These are phyloP conservation scores for Propithecus deckenii DNA, from an alignment of 2,797 vertebrate species.

Conservation along the genomic window DNA sequence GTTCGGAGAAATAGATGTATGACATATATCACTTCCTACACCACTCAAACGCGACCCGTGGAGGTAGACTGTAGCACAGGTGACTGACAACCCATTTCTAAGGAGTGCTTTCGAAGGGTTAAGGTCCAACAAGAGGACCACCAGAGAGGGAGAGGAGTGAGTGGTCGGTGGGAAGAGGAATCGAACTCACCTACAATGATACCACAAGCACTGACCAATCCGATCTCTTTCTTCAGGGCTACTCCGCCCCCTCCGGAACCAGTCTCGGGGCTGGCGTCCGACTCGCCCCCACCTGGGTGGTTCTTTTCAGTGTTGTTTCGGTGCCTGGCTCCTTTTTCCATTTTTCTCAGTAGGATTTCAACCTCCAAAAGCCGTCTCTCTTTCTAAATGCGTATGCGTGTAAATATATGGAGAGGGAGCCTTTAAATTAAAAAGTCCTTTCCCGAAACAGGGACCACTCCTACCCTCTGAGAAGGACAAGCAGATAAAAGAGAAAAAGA, in stretches of 20 bases:
- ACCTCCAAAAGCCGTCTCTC: slow-evolving; percentile 29
- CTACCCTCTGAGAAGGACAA: slow-evolving; percentile 28
- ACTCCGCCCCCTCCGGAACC: slow-evolving; percentile 85
- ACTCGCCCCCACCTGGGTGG: slow-evolving; percentile 65
- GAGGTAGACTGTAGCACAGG: background rate
- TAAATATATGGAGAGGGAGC: background rate
- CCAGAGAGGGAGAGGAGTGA: background rate
- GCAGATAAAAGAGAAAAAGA: slow-evolving; percentile 1
- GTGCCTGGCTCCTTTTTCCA: slow-evolving; percentile 92
- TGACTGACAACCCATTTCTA: background rate
- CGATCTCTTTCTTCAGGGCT: slow-evolving; percentile 95
- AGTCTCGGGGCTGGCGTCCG: slow-evolving; percentile 68
- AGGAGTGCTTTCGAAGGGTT: background rate
- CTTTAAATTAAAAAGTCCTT: slow-evolving; percentile 49
- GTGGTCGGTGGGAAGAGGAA: background rate
- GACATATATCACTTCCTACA: background rate
- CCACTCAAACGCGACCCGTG: background rate
- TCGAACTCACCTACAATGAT: slow-evolving; percentile 94
- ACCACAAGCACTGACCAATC: slow-evolving; percentile 94
- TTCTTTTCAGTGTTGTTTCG: slow-evolving; percentile 84
- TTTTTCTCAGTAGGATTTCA: slow-evolving; percentile 67
- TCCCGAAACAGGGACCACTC: slow-evolving; percentile 31
- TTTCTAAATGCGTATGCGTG: background rate
- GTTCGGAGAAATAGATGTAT: background rate
- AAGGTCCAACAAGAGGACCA: background rate